A percentile compares a stretch with the other conserved stretches of the same genome.
Evolutionary conservation across 2,113 vertebrate species (phyloP).

Genomic region (Tetraodon nigroviridis): DNA sequence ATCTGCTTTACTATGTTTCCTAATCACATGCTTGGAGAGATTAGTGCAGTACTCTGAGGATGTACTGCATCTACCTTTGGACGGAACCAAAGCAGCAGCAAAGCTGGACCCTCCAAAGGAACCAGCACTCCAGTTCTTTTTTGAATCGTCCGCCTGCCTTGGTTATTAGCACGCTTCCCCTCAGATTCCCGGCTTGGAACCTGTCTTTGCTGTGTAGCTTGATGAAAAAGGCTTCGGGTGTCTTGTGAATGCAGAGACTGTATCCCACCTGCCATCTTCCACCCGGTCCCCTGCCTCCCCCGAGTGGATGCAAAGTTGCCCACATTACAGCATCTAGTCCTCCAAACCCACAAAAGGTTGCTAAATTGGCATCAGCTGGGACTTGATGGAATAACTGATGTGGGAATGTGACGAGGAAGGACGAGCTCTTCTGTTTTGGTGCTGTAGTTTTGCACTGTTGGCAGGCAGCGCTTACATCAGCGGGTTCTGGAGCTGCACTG

Average conservation of each 20-base stretch:
- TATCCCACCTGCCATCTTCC: too few relatives aligned
- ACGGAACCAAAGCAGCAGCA: too few relatives aligned
- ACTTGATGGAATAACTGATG: too few relatives aligned
- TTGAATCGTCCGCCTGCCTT: too few relatives aligned
- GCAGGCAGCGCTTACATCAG: neutral
- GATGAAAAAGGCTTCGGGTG: neutral
- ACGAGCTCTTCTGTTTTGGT: neutral
- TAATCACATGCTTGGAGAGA: neutral
- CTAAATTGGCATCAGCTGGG: too few relatives aligned
- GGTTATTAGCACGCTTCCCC: too few relatives aligned
- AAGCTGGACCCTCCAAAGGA: too few relatives aligned
- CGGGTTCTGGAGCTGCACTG: slow-evolving; percentile 8
- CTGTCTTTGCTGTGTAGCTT: neutral
- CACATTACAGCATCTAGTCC: neutral
- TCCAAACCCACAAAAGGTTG: neutral
- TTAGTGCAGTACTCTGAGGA: too few relatives aligned
- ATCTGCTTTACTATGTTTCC: neutral
- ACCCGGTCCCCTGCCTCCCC: neutral
- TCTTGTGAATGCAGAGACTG: too few relatives aligned
- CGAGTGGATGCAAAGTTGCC: neutral
- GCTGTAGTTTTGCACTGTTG: neutral
- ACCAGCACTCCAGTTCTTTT: too few relatives aligned
- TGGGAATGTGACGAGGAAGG: too few relatives aligned
- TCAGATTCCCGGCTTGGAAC: neutral
- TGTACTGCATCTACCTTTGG: too few relatives aligned